Conservation (phyloP, 2,113 vertebrate species). For the Ammodytes dubius region DNA sequence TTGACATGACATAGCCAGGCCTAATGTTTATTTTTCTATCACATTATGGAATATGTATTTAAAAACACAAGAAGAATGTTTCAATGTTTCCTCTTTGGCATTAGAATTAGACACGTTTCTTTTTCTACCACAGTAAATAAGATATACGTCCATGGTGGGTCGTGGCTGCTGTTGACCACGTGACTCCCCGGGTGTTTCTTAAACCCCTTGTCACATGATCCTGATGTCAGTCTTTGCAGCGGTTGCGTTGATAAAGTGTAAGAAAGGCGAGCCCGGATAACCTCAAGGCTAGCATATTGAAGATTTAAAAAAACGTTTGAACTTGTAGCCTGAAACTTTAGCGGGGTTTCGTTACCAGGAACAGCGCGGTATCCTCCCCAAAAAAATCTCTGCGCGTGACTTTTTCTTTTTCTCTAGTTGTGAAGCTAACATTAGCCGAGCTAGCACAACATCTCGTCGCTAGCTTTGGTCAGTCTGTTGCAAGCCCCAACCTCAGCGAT, state of each 20-base stretch:
- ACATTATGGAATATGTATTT: too few relatives aligned
- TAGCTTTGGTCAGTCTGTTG: not conserved
- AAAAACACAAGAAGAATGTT: too few relatives aligned
- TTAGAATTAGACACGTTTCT: too few relatives aligned
- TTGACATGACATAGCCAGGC: too few relatives aligned
- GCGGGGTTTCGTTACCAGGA: not conserved
- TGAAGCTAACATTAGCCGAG: conserved; percentile 49
- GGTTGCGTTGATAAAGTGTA: not conserved
- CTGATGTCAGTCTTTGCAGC: conserved; percentile 24
- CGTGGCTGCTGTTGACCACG: conserved; percentile 38
- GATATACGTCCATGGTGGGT: not conserved
- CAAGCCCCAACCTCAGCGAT: too few relatives aligned
- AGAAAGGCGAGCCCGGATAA: not conserved
- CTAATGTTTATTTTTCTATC: too few relatives aligned
- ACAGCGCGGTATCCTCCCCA: not conserved
- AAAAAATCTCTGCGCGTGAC: not conserved
- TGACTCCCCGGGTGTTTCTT: conserved; percentile 69
- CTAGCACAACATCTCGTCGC: conserved; percentile 33
- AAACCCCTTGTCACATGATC: conserved; percentile 66
- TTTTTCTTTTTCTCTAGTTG: not conserved
- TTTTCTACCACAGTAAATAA: too few relatives aligned
- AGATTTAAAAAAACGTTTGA: not conserved
- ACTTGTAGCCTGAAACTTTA: not conserved
- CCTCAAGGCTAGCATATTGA: not conserved
- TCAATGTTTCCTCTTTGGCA: too few relatives aligned